Evolutionary conservation across 1,140 invertebrate genomes (phyloP).

Genomic region (Platyscapa corneri): DNA sequence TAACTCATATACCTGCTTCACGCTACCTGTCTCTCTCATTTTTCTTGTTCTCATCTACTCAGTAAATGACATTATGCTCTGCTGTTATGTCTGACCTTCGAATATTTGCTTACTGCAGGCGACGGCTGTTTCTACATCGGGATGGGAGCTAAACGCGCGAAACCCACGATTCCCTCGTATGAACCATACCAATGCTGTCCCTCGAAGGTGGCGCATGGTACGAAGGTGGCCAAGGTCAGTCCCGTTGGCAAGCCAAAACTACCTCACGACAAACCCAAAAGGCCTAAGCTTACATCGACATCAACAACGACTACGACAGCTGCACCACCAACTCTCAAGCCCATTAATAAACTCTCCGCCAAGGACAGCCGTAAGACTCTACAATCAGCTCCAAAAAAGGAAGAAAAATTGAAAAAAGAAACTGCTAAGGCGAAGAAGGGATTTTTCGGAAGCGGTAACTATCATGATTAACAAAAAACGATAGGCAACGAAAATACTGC

Average conservation of each 20-base stretch:
- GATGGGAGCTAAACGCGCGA: slow-evolving; percentile 87
- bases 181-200: slow-evolving; percentile 93
- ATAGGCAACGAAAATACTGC: slow-evolving; percentile 17
- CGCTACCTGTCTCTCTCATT: not conserved
- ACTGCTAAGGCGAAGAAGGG: slow-evolving; percentile 82
- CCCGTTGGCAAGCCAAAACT: slow-evolving; percentile 67
- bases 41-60: slow-evolving; percentile 27
- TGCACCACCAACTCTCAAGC: slow-evolving; percentile 64
- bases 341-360: slow-evolving; percentile 71
- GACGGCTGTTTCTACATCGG: slow-evolving; percentile 96
- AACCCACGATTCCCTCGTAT: slow-evolving; percentile 83
- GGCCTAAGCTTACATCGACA: slow-evolving; percentile 49
- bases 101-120: slow-evolving; percentile 82
- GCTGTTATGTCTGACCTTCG: slow-evolving; percentile 69
- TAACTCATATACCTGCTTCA: not conserved
- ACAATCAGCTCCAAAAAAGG: slow-evolving; percentile 60
- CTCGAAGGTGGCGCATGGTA: slow-evolving; percentile 83
- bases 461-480: slow-evolving; percentile 60
- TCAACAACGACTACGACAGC: slow-evolving; percentile 54
- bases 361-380: slow-evolving; percentile 72
- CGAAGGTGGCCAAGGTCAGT: slow-evolving; percentile 82
- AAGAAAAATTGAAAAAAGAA: slow-evolving; percentile 61
- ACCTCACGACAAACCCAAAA: slow-evolving; percentile 36
- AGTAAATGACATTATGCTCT: slow-evolving; percentile 17
- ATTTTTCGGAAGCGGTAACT: slow-evolving; percentile 88